Evolutionary conservation across 1,140 invertebrate genomes (phyloP).

Genomic region (Lerema accius): DNA sequence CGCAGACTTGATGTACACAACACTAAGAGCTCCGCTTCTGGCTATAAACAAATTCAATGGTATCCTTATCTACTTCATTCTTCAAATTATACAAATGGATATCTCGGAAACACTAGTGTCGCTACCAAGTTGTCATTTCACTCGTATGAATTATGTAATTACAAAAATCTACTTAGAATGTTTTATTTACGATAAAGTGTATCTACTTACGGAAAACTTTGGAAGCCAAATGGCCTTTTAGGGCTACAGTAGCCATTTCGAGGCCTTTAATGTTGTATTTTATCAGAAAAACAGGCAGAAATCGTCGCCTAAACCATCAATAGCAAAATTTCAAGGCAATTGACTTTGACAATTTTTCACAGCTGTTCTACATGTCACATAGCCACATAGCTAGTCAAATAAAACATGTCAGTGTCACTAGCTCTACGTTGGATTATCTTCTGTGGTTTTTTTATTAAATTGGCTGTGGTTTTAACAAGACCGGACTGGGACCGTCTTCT

Average conservation of each 20-base stretch:
- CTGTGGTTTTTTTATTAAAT: too few relatives aligned
- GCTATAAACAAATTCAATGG: slow-evolving; percentile 49
- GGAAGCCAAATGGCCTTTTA: slow-evolving; percentile 63
- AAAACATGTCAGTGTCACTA: too few relatives aligned
- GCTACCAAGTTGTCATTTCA: slow-evolving; percentile 28
- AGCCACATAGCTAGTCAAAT: too few relatives aligned
- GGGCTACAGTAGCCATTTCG: slow-evolving; percentile 71
- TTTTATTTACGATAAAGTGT: background rate
- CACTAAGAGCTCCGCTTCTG: slow-evolving; percentile 62
- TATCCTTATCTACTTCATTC: background rate
- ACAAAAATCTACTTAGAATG: slow-evolving; percentile 1
- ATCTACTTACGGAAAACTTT: slow-evolving; percentile 66
- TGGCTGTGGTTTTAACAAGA: too few relatives aligned
- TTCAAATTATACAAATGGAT: background rate
- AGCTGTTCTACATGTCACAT: too few relatives aligned
- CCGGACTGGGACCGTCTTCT: too few relatives aligned
- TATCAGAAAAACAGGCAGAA: slow-evolving; percentile 6
- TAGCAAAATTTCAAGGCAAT: slow-evolving; percentile 17
- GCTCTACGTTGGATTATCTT: too few relatives aligned
- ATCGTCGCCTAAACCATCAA: background rate
- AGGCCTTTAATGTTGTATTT: slow-evolving; percentile 44
- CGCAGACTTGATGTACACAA: slow-evolving; percentile 71
- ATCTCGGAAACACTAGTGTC: slow-evolving; percentile 7
- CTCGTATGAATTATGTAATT: slow-evolving; percentile 46
- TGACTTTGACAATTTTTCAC: too few relatives aligned